Percentiles rank a stretch among this genome's conserved stretches.
These are phyloP conservation scores for Oxycera nigricornis DNA, from an alignment of 2,888 invertebrate genomes.

Conservation along the genomic window DNA sequence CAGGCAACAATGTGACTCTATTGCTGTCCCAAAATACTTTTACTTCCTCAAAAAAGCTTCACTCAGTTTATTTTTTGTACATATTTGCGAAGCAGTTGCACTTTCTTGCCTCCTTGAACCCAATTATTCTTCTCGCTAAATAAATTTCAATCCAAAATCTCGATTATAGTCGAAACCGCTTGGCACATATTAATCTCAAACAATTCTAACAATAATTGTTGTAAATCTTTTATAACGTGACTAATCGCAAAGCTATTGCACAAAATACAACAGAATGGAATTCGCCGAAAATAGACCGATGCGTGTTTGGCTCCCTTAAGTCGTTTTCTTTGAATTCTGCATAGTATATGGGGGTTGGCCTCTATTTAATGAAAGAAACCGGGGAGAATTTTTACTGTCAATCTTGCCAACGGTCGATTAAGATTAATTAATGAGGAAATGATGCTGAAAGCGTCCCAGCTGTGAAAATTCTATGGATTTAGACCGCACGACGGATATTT, in stretches of 20 bases:
- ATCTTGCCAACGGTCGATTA: slow-evolving; percentile 17
- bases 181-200: slow-evolving; percentile 15
- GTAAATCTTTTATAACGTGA: slow-evolving; percentile 21
- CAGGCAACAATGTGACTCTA: too few relatives aligned
- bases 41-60: too few relatives aligned
- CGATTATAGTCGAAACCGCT: not conserved
- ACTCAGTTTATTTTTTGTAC: too few relatives aligned
- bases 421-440: slow-evolving; percentile 38
- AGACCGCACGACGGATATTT: slow-evolving; percentile 1
- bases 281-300: slow-evolving; percentile 12
- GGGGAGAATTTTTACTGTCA: slow-evolving; percentile 26
- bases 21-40: too few relatives aligned
- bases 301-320: not conserved
- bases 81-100: too few relatives aligned
- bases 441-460: slow-evolving; percentile 17
- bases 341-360: too few relatives aligned
- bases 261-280: not conserved
- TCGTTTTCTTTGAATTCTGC: too few relatives aligned
- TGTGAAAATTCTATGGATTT: not conserved
- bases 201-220: slow-evolving; percentile 11
- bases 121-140: too few relatives aligned
- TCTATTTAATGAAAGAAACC: not conserved
- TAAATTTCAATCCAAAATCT: not conserved
- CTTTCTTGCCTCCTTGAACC: too few relatives aligned
- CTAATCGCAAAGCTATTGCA: slow-evolving; percentile 11